A percentile compares a stretch with the other conserved stretches of the same genome.
Conservation (phyloP, 2,113 vertebrate species). For the Podarcis muralis region DNA sequence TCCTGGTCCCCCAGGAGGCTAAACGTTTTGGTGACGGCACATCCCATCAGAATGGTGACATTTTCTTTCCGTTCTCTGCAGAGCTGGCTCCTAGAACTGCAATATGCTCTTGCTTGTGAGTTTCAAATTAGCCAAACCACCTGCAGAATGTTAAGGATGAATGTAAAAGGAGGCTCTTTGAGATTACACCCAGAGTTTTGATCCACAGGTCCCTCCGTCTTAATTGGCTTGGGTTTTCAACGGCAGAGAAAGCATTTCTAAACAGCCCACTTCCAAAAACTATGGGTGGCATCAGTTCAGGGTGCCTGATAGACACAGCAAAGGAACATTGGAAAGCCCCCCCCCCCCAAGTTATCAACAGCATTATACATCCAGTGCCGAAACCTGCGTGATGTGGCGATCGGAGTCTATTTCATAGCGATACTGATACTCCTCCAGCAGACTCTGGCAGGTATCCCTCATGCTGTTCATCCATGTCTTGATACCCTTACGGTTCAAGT, state of each 20-base stretch:
- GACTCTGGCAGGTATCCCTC: constrained; percentile 74
- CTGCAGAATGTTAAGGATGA: background rate
- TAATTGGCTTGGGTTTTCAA: background rate
- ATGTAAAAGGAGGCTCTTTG: background rate
- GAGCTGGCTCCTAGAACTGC: no score
- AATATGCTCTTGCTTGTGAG: background rate
- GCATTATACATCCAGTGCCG: constrained; percentile 69
- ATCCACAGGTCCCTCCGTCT: background rate
- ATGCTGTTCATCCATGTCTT: constrained; percentile 76
- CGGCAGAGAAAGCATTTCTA: background rate
- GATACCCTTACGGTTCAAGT: constrained; percentile 81
- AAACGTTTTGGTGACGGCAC: background rate
- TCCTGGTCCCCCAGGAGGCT: background rate
- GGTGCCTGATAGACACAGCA: background rate
- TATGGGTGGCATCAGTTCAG: background rate
- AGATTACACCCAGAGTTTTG: background rate
- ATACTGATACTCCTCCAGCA: constrained; percentile 80
- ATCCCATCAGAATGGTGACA: background rate
- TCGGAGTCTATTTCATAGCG: constrained; percentile 80
- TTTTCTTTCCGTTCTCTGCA: background rate
- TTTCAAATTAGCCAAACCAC: background rate
- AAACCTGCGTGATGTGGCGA: constrained; percentile 66
- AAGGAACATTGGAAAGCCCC: background rate
- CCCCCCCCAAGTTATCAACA: background rate
- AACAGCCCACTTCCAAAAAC: background rate